Percentiles rank a stretch among this genome's conserved stretches.
phyloP scores from a whole-genome alignment of 2,888 invertebrate genomes.

The Tanaodytes sp. region DNA sequence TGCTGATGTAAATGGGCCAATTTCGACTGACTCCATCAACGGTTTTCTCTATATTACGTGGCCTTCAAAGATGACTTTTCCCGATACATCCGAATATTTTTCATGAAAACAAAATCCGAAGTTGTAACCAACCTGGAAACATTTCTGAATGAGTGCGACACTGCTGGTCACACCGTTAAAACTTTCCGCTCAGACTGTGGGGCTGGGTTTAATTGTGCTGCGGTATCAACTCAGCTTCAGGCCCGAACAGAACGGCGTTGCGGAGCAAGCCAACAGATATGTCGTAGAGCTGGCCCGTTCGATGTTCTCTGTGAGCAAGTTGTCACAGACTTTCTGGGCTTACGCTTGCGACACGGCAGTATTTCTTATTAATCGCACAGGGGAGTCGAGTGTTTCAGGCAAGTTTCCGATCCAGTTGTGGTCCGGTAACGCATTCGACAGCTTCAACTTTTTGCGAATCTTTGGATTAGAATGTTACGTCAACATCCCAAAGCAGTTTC shows the following conservation, averaged over 20 bases:
- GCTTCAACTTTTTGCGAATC: conserved; percentile 40
- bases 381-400: conserved; percentile 20
- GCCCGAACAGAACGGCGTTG: conserved; percentile 33
- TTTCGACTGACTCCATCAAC: conserved; percentile 51
- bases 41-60: conserved; percentile 48
- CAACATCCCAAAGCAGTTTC: conserved; percentile 41
- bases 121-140: conserved; percentile 40
- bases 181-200: conserved; percentile 51
- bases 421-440: conserved; percentile 26
- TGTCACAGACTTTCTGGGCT: conserved; percentile 35
- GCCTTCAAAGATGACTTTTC: conserved; percentile 54
- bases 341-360: conserved; percentile 26
- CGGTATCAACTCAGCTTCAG: conserved; percentile 11
- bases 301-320: conserved; percentile 32
- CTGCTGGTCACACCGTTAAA: conserved; percentile 48
- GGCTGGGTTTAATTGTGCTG: conserved; percentile 41
- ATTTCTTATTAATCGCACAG: conserved; percentile 47
- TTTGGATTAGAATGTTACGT: conserved; percentile 37
- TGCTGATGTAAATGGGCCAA: conserved; percentile 56
- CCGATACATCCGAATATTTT: conserved; percentile 49
- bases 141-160: conserved; percentile 46
- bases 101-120: conserved; percentile 50
- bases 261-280: conserved; percentile 24
- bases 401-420: conserved; percentile 36
- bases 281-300: conserved; percentile 28